Percentiles rank a stretch among this genome's conserved stretches.
These are phyloP conservation scores for Planiliza haematocheilus DNA, from an alignment of 2,113 vertebrate species.

Conservation along the genomic window DNA sequence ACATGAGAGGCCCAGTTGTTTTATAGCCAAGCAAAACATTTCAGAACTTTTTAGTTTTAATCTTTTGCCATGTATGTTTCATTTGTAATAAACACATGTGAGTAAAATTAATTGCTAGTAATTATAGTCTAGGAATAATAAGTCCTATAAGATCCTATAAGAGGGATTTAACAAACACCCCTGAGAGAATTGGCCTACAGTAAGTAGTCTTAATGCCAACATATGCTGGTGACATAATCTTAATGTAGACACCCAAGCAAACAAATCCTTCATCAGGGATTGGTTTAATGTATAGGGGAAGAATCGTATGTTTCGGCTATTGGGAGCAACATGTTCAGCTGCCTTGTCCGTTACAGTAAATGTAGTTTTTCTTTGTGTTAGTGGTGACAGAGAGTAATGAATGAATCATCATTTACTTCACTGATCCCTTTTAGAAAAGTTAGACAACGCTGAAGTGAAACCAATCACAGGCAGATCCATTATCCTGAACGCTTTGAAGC, in stretches of 20 bases:
- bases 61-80: background rate
- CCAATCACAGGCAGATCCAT: constrained; percentile 66
- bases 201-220: constrained; percentile 38
- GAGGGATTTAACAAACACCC: constrained; percentile 12
- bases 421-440: constrained; percentile 45
- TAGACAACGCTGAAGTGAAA: constrained; percentile 37
- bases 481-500: constrained; percentile 47
- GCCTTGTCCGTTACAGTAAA: background rate
- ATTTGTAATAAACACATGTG: constrained; percentile 25
- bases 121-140: constrained; percentile 16
- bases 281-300: constrained; percentile 13
- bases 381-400: constrained; percentile 24
- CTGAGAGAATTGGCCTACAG: constrained; percentile 30
- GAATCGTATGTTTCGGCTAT: background rate
- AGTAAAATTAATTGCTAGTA: constrained; percentile 21
- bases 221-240: constrained; percentile 67
- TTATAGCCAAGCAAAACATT: background rate
- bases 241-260: constrained; percentile 56
- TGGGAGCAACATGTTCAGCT: background rate
- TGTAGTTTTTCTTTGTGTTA: constrained; percentile 17
- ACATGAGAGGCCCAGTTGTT: background rate
- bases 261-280: constrained; percentile 64
- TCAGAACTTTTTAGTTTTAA: background rate
- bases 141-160: constrained; percentile 12
- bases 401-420: constrained; percentile 45